Evolutionary conservation across 2,113 vertebrate genomes (phyloP).

Genomic region (Syngnathus floridae): DNA sequence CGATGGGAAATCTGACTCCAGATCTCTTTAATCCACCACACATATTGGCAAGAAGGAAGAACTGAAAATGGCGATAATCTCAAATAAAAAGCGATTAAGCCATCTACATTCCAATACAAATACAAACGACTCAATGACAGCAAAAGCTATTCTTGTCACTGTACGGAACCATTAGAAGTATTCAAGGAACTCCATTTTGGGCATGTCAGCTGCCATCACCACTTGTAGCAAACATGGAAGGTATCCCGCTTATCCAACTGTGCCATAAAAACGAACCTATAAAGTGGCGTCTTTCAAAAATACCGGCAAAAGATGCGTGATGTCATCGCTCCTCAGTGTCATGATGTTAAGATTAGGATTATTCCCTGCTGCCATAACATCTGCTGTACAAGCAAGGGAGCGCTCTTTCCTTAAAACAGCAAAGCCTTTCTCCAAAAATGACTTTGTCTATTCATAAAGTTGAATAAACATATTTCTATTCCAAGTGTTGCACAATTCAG

Average conservation of each 20-base stretch:
- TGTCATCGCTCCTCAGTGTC: constrained; percentile 39
- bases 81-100: constrained; percentile 30
- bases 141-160: constrained; percentile 11
- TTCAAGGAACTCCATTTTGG: constrained; percentile 1
- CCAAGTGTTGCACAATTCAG: constrained; percentile 30
- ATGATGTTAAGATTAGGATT: constrained; percentile 63
- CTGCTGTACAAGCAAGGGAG: constrained; percentile 33
- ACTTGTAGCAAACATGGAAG: background rate
- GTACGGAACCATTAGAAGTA: background rate
- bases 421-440: constrained; percentile 2
- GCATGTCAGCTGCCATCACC: background rate
- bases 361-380: constrained; percentile 41
- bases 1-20: constrained; percentile 1
- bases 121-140: constrained; percentile 16
- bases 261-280: constrained; percentile 1
- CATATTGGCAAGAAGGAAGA: constrained; percentile 21
- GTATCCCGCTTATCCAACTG: background rate
- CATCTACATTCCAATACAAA: constrained; percentile 21
- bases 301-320: constrained; percentile 19
- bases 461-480: constrained; percentile 19
- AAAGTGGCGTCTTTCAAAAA: constrained; percentile 2
- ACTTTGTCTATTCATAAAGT: background rate
- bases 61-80: constrained; percentile 26
- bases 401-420: background rate
- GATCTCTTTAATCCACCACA: constrained; percentile 7